Conservation (phyloP, 2,888 invertebrate genomes). For the Linnaemya tessellans region DNA sequence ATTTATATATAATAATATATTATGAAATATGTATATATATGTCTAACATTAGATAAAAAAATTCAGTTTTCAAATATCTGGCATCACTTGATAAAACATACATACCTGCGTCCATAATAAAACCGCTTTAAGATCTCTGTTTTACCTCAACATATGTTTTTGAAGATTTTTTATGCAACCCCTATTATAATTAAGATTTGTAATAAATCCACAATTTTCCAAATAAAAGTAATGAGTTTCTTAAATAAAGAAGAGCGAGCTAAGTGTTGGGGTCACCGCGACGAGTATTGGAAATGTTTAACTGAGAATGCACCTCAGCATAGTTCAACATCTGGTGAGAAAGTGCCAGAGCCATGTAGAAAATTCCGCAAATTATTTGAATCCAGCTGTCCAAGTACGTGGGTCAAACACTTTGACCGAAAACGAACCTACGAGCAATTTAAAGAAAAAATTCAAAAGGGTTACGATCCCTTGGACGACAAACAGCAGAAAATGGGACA, state of each 20-base stretch:
- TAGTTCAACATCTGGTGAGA: slow-evolving; percentile 84
- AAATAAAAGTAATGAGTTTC: slow-evolving; percentile 87
- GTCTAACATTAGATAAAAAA: too few species aligned
- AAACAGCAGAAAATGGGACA: slow-evolving; percentile 48
- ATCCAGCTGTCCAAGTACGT: slow-evolving; percentile 90
- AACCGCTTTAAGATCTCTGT: not conserved
- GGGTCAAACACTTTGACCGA: slow-evolving; percentile 97
- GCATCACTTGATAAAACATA: not conserved
- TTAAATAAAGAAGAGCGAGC: slow-evolving; percentile 91
- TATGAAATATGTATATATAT: too few species aligned
- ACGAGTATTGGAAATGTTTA: slow-evolving; percentile 95
- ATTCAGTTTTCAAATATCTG: not conserved
- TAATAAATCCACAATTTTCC: not conserved
- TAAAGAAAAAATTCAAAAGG: slow-evolving; percentile 93
- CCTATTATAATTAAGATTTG: not conserved
- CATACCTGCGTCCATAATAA: not conserved
- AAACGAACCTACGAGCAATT: slow-evolving; percentile 94
- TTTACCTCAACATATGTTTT: slow-evolving; percentile 5
- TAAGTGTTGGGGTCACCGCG: slow-evolving; percentile 93
- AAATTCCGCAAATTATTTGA: slow-evolving; percentile 90
- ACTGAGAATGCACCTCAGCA: slow-evolving; percentile 86
- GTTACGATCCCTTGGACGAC: slow-evolving; percentile 89
- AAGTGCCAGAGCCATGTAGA: slow-evolving; percentile 85
- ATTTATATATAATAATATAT: too few species aligned
- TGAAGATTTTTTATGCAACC: slow-evolving; percentile 55